Percentiles rank a stretch among this genome's conserved stretches.
Conservation (phyloP, 1,140 invertebrate species). For the Drosophila tani region DNA sequence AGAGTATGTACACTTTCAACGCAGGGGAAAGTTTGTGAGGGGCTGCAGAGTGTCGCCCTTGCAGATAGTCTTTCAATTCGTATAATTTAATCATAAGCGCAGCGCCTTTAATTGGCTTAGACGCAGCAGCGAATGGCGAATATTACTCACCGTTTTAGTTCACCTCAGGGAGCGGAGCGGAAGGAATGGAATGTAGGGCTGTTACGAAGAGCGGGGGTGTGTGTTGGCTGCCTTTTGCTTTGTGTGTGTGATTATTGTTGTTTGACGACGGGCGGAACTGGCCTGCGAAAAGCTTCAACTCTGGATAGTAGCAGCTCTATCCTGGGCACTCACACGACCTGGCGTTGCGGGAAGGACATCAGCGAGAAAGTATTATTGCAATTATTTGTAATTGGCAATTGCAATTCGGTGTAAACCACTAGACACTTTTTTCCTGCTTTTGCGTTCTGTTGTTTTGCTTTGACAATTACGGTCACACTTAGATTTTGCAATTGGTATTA, state of each 20-base stretch:
- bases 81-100: conserved; percentile 36
- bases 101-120: conserved; percentile 65
- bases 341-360: conserved; percentile 1
- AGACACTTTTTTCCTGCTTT: conserved; percentile 26
- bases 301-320: conserved; percentile 10
- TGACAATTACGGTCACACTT: conserved; percentile 4
- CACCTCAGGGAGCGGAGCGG: conserved; percentile 44
- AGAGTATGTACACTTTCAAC: conserved; percentile 36
- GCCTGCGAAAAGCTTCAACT: neutral
- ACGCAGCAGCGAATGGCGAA: conserved; percentile 34
- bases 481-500: neutral
- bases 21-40: conserved; percentile 33
- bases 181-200: conserved; percentile 58
- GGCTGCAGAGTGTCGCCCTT: conserved; percentile 10
- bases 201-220: conserved; percentile 38
- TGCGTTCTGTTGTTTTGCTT: conserved; percentile 43
- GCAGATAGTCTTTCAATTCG: conserved; percentile 20
- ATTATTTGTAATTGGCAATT: conserved; percentile 26
- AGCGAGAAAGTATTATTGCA: conserved; percentile 4
- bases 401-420: conserved; percentile 8
- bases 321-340: conserved; percentile 6
- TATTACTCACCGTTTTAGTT: conserved; percentile 78
- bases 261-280: conserved; percentile 48
- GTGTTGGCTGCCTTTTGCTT: conserved; percentile 2
- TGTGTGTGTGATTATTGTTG: conserved; percentile 46